Conservation (phyloP, 2,113 vertebrate genomes). For the Elgaria multicarinata region DNA sequence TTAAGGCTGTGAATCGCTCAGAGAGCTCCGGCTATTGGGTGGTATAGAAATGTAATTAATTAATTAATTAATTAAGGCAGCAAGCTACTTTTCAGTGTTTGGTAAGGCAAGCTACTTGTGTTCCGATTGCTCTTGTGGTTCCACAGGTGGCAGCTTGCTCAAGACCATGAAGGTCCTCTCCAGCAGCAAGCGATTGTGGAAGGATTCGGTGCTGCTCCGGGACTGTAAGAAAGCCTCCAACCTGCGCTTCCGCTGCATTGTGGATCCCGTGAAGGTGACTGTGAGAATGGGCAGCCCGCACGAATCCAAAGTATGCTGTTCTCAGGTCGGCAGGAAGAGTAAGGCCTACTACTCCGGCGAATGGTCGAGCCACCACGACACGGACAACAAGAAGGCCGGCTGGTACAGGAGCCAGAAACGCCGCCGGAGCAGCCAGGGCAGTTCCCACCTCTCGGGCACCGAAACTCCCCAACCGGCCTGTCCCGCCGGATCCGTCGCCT, state of each 20-base stretch:
- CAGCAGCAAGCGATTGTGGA: constrained; percentile 13
- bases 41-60: too few species aligned
- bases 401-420: constrained; percentile 35
- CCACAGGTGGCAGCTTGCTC: background rate
- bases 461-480: constrained; percentile 47
- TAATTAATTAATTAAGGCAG: too few species aligned
- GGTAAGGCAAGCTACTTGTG: background rate
- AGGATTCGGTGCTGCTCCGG: background rate
- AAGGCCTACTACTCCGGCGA: constrained; percentile 28
- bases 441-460: constrained; percentile 47
- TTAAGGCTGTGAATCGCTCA: too few species aligned
- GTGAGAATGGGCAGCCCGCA: background rate
- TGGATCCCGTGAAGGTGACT: constrained; percentile 21
- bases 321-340: constrained; percentile 6
- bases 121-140: background rate
- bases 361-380: constrained; percentile 37
- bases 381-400: constrained; percentile 44
- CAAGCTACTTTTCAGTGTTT: background rate
- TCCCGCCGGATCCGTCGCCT: background rate
- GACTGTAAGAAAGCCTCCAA: constrained; percentile 3
- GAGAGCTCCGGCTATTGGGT: too few species aligned
- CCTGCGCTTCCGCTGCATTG: constrained; percentile 25
- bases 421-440: constrained; percentile 46
- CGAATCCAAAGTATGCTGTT: background rate
- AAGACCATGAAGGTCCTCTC: constrained; percentile 24